Evolutionary conservation across 2,797 vertebrate genomes (phyloP).

Genomic region (Helostoma temminkii): DNA sequence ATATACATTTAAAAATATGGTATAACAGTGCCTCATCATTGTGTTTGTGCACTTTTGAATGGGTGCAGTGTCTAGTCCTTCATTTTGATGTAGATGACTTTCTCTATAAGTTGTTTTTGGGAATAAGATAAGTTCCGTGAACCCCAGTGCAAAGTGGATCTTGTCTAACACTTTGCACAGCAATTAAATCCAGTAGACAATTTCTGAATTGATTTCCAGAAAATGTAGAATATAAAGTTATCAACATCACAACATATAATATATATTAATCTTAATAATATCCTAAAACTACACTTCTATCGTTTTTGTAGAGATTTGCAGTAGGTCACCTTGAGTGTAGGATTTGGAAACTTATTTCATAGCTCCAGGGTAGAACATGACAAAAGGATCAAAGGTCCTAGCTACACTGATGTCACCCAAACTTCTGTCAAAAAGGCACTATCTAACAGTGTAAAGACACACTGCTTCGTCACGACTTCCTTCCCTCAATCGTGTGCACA

Average conservation of each 20-base stretch:
- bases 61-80: too few relatives aligned
- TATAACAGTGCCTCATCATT: too few relatives aligned
- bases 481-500: neutral
- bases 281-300: neutral
- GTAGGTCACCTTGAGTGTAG: constrained; percentile 31
- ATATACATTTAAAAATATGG: too few relatives aligned
- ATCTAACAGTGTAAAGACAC: neutral
- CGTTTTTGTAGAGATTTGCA: constrained; percentile 1
- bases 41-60: too few relatives aligned
- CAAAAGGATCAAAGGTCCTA: constrained; percentile 21
- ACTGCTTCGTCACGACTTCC: neutral
- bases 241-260: too few relatives aligned
- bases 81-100: too few relatives aligned
- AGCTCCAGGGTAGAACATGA: constrained; percentile 10
- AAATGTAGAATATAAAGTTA: too few relatives aligned
- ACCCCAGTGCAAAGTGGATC: too few relatives aligned
- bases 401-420: constrained; percentile 16
- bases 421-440: constrained; percentile 24
- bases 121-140: too few relatives aligned
- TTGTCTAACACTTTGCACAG: neutral
- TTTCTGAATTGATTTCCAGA: neutral
- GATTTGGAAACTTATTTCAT: constrained; percentile 12
- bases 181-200: neutral
- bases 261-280: too few relatives aligned
- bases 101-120: too few relatives aligned